Base-by-base conservation (phyloP, 2,797 vertebrate species). In the Cynodonichthys magdalenae region DNA sequence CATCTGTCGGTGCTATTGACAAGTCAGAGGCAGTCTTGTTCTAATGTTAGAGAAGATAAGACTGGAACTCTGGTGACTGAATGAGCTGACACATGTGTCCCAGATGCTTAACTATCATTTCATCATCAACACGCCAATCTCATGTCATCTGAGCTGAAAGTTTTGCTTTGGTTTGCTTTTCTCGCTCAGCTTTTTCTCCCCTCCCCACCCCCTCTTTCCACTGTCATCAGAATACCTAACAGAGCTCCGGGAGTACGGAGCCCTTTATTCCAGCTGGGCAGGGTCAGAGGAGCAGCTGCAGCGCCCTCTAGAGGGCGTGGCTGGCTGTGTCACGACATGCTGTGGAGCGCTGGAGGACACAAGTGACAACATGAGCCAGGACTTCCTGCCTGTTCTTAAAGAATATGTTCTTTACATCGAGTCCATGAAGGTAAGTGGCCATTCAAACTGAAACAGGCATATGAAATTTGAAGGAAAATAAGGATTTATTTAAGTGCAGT, bases 331-430 rank as follows among this genome's bases (percentile, higher is more conserved):
- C 34, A 91, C 93, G 0, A 95, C 93, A 45, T 96, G 95, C 85
- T 94, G 94, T 18, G 81, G 92, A 0, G 93, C 95, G n/a, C 88
- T 99, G 86, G 97, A 97, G 63, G 96, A 97, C 56, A 93, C 96
- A 64, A 96, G 93, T 0, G 96, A 97, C 55, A 95, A 94, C 80
- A 96, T 97, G 94, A 95, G 94, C 3, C 96, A 98, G 73, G 97
- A 98, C 70, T 95, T 98, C 60, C 90, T 99, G 48, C 98, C 98
- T 0, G 96, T 99, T 0, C 94, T 99, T 53, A 87, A 95, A 83
- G 97, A 99, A 73, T 99, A 99, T 29, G 89, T 96, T 39, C 88
- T 99, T 53, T 99, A 99, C 82, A 93, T 96, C 0, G 97, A 99
- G 59, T 96, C 96, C 11, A 98, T 99, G 96, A 98, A 99, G 96